A percentile compares a stretch with the other conserved stretches of the same genome.
Conservation (phyloP, 2,113 vertebrate genomes). For the Peucedramus taeniatus region DNA sequence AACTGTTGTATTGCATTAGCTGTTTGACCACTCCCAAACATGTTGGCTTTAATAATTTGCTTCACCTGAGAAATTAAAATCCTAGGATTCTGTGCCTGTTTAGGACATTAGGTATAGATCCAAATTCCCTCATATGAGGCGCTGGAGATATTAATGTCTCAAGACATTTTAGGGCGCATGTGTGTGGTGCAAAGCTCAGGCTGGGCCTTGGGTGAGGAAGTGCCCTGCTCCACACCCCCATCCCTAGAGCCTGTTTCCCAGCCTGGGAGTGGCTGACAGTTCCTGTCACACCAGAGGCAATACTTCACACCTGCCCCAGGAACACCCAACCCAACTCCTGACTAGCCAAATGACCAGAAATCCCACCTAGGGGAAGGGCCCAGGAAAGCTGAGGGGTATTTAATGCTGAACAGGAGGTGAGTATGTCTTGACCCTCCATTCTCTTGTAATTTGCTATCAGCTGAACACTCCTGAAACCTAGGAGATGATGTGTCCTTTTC, state of each 20-base stretch:
- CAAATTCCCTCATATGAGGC: neutral
- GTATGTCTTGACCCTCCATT: accelerated
- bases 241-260: neutral
- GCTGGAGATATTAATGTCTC: neutral
- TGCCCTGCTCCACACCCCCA: too few relatives aligned
- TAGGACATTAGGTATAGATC: neutral
- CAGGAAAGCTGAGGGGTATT: neutral
- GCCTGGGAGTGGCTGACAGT: neutral
- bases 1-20: neutral
- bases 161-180: neutral
- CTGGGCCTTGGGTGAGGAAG: neutral
- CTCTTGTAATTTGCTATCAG: too few relatives aligned
- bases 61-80: neutral
- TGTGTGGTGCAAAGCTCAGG: accelerated
- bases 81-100: neutral
- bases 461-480: neutral
- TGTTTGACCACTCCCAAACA: neutral
- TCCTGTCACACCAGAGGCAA: neutral
- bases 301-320: neutral
- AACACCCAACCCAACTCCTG: neutral
- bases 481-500: neutral
- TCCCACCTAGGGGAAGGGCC: too few relatives aligned
- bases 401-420: accelerated
- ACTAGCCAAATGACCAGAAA: accelerated
- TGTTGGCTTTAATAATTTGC: neutral